Base-by-base conservation (phyloP, 2,113 vertebrate species). In the Enhydra lutris region DNA sequence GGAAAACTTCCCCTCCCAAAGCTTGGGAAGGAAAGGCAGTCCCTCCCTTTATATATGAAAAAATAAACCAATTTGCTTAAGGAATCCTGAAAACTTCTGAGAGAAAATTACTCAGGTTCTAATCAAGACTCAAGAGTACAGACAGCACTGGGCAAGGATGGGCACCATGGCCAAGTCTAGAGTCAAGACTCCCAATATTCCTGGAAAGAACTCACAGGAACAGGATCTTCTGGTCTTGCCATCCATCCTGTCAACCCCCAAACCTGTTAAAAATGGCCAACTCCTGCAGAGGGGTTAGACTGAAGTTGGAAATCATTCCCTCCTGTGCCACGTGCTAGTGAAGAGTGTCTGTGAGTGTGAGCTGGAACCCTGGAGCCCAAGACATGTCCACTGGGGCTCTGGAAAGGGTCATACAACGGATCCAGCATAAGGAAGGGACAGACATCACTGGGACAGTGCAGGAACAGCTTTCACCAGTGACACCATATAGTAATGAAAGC, bases 21-120 rank as follows among this genome's bases (percentile, higher is more conserved):
- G 4, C 52, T 89, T 71, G 26, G 24, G 73, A 69, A 86, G 34
- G 47, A 52, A 82, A 94, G 89, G 57, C 21, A 47, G 39, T 8
- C 12, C 24, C 36, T 80, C 12, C 13, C 47, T 90, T 52, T 20
- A 87, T 13, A 82, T 21, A 9, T 42, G 71, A 24, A 24, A 89
- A 86, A 15, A 94, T 71, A 89, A 92, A 57, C 39, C 7, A 76
- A 80, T 95, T 87, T 92, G 24, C 47, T 79, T 95, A 50, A 73
- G 34, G 34, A 95, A 29, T 10, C 26, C 57, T 81, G 36, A 67
- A 50, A 26, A 4, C 31, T 89, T 94, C 69, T 36, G 21, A 79
- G 50, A 94, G 82, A 94, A 84, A 39, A 67, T 50, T 39, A 67
- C 14, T 57, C 4, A 78, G 26, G 9, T 67, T 50, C 34, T 85